Conservation (phyloP, 2,797 vertebrate genomes). For the Vireo griseus region DNA sequence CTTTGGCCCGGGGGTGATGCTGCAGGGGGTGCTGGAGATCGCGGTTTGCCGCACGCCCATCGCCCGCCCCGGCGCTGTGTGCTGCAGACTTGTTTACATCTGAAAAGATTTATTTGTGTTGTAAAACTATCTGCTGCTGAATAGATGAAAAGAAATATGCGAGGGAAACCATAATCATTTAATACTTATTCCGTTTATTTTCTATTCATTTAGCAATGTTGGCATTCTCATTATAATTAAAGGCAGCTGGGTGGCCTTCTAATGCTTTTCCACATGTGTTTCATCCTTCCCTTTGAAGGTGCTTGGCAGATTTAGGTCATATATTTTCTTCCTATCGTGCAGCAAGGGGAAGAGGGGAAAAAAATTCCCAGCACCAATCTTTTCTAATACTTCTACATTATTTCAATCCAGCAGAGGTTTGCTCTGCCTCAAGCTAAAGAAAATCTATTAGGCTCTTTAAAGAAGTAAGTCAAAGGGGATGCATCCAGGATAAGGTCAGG, state of each 20-base stretch:
- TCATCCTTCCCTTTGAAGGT: constrained; percentile 58
- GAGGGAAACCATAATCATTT: constrained; percentile 50
- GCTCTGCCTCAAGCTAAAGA: constrained; percentile 64
- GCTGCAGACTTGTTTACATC: constrained; percentile 32
- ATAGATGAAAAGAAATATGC: constrained; percentile 57
- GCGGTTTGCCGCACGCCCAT: neutral
- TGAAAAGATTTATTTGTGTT: constrained; percentile 53
- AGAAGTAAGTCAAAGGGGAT: constrained; percentile 54
- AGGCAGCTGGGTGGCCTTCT: constrained; percentile 28
- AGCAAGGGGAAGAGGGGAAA: constrained; percentile 52
- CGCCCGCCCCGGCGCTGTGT: neutral
- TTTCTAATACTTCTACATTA: constrained; percentile 70
- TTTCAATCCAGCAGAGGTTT: constrained; percentile 68
- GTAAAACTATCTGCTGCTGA: constrained; percentile 48
- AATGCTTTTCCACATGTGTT: constrained; percentile 39
- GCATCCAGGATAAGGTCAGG: constrained; percentile 39
- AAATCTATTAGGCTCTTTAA: constrained; percentile 68
- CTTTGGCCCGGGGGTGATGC: neutral
- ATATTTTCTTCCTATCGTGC: constrained; percentile 50
- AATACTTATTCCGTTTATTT: constrained; percentile 62
- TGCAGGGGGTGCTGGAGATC: constrained; percentile 46
- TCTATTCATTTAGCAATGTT: constrained; percentile 63
- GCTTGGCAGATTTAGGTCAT: constrained; percentile 72
- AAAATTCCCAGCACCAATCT: constrained; percentile 64
- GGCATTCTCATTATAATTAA: constrained; percentile 68